Base-by-base conservation (phyloP, 2,888 invertebrate species). In the Drosophila nr. perissopoda region DNA sequence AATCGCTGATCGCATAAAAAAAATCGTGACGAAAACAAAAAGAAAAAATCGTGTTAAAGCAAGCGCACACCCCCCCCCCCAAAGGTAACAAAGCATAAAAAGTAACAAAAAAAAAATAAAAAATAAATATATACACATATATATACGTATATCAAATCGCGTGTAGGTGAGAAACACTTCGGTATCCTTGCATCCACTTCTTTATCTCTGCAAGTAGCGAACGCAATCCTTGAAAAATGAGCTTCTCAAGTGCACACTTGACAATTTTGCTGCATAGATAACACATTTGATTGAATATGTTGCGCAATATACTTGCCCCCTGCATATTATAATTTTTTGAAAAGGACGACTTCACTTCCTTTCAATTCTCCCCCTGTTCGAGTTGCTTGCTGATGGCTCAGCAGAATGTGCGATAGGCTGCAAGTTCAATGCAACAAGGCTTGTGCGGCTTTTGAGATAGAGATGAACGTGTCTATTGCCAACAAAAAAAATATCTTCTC, bases 1-100 rank as follows among this genome's bases (percentile, higher is more conserved):
- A 79, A 80, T 80, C 80, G 68, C 71, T 57, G 75, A 80, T 80
- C 82, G 68, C 51, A 54, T 70, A 70, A 76, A 70, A 73, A 71
- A 71, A 74, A 84, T 87, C 91, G 91, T 88, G 91, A 90, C 82
- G 69, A 82, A 81, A 90, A 87, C 90, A 87, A 89, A 83, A 76
- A 42, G 42, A 42, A 36, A 51, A 53, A 46, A 56, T 7, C 36
- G 52, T 67, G 16, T 53, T 63, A 56, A 54, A 54, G 49, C 60
- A 42, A n/a, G 53, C 68, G 67, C 34, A 40, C 21, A 31, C 27
- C 21, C 65, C 52, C 48, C 36, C 74, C 52, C 48, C 36, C 74
- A 79, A 79, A 81, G 81, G 81, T 81, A 81, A 77, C 84, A 70
- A 84, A 68, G 72, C 79, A 72, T 72, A 78, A 59, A 83, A 82